Evolutionary conservation across 1,140 invertebrate genomes (phyloP).

Genomic region (Bombus vancouverensis): DNA sequence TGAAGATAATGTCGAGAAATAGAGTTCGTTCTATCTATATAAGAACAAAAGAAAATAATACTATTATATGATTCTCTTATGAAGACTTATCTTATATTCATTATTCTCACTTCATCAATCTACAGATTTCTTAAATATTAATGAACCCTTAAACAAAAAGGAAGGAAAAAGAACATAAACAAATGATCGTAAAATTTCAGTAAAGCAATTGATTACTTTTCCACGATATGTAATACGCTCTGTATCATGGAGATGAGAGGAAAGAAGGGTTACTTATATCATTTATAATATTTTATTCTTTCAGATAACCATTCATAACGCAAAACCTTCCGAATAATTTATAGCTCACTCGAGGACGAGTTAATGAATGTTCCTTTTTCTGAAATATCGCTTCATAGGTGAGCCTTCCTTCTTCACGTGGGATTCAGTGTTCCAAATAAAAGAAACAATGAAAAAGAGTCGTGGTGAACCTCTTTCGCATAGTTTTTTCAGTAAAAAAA

Average conservation of each 20-base stretch:
- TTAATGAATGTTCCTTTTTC: conserved; percentile 70
- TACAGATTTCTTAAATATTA: conserved; percentile 27
- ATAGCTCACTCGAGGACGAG: conserved; percentile 63
- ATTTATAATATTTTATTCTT: conserved; percentile 44
- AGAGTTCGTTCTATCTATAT: conserved; percentile 26
- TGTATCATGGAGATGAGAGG: not conserved
- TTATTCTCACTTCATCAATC: conserved; percentile 58
- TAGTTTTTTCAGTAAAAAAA: conserved; percentile 60
- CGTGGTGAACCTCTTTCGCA: conserved; percentile 55
- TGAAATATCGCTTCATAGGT: conserved; percentile 74
- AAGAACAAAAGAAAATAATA: conserved; percentile 57
- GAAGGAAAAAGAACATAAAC: not conserved
- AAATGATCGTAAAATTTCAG: conserved; percentile 56
- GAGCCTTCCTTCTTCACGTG: conserved; percentile 68
- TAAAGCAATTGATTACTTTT: conserved; percentile 42
- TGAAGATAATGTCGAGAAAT: conserved; percentile 67
- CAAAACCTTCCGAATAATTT: conserved; percentile 61
- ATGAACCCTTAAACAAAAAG: not conserved
- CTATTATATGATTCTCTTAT: conserved; percentile 44
- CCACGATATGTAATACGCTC: conserved; percentile 7
- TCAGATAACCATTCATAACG: conserved; percentile 52
- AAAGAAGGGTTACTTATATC: conserved; percentile 36
- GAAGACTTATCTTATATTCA: conserved; percentile 70
- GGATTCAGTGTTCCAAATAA: conserved; percentile 73
- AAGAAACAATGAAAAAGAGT: conserved; percentile 29